A percentile compares a stretch with the other conserved stretches of the same genome.
Evolutionary conservation across 2,888 invertebrate species (phyloP).

Genomic region (Ophioninae sp.): DNA sequence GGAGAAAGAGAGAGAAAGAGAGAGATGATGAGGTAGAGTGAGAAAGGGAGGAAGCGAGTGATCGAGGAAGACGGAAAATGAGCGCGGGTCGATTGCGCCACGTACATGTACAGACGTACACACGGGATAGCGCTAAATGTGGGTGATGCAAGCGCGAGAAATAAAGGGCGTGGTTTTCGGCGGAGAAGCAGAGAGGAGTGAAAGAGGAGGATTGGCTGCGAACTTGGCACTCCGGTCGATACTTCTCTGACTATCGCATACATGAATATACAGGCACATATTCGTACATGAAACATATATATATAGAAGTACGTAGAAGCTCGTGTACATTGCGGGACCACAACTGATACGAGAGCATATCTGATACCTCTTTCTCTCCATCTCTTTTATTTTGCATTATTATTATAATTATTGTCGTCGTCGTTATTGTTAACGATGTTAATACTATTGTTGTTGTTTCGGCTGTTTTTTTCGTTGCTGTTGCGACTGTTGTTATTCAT

Average conservation of each 20-base stretch:
- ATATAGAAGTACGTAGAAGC: constrained; percentile 12
- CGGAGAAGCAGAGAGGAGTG: constrained; percentile 68
- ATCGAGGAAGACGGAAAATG: constrained; percentile 51
- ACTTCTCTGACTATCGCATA: constrained; percentile 70
- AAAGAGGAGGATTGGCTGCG: constrained; percentile 79
- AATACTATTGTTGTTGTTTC: too few species aligned
- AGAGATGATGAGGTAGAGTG: constrained; percentile 45
- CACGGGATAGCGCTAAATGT: constrained; percentile 71
- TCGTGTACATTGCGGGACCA: constrained; percentile 64
- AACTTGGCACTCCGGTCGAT: constrained; percentile 80
- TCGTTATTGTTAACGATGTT: too few species aligned
- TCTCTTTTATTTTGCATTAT: constrained; percentile 19
- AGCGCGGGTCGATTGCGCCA: constrained; percentile 64
- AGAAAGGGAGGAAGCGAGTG: neutral
- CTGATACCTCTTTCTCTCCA: constrained; percentile 71
- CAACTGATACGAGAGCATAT: constrained; percentile 71
- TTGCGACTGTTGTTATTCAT: too few species aligned
- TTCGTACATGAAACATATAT: constrained; percentile 64
- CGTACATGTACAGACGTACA: neutral
- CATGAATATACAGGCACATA: constrained; percentile 68
- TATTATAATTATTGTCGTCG: too few species aligned
- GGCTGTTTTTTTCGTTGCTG: too few species aligned
- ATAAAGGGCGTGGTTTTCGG: constrained; percentile 81
- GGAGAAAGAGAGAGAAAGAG: constrained; percentile 26
- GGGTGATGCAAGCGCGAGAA: constrained; percentile 78